Evolutionary conservation across 2,888 invertebrate species (phyloP).

Genomic region (Hirtodrosophila duncani): DNA sequence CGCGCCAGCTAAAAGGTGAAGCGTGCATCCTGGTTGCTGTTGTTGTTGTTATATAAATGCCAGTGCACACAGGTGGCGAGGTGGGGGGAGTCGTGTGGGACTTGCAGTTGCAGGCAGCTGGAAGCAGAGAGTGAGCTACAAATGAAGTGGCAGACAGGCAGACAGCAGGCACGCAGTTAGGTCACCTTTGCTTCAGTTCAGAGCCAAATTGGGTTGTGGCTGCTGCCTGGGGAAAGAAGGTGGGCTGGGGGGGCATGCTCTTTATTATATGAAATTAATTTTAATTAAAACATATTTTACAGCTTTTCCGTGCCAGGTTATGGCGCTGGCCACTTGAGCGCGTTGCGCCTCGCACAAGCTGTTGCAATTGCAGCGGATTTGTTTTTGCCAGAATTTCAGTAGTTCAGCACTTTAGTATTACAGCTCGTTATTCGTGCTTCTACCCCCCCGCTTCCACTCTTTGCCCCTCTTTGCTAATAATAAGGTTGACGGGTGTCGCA

Average conservation of each 20-base stretch:
- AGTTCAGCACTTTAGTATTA: constrained; percentile 19
- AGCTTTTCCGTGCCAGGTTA: too few species aligned
- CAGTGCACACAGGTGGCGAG: neutral
- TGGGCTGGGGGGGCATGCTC: constrained; percentile 3
- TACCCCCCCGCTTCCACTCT: neutral
- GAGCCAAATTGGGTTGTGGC: too few species aligned
- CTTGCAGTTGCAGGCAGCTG: neutral
- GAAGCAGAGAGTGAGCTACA: constrained; percentile 6
- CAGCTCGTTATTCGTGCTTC: constrained; percentile 13
- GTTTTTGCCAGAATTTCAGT: constrained; percentile 11
- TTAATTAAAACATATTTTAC: constrained; percentile 40
- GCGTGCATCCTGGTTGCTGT: too few species aligned
- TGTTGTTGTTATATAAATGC: constrained; percentile 1
- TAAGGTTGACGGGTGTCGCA: neutral
- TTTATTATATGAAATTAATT: constrained; percentile 35
- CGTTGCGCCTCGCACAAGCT: neutral
- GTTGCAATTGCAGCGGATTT: constrained; percentile 2
- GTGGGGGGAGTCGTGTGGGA: neutral
- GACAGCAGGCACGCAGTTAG: constrained; percentile 11
- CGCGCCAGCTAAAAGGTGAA: too few species aligned
- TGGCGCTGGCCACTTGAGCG: neutral
- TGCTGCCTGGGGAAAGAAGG: neutral
- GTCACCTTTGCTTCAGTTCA: constrained; percentile 26
- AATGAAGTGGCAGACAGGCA: constrained; percentile 46
- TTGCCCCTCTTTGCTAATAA: too few species aligned